These are phyloP conservation scores for Microcebus murinus DNA, from an alignment of 2,113 vertebrate species.

Conservation along the genomic window DNA sequence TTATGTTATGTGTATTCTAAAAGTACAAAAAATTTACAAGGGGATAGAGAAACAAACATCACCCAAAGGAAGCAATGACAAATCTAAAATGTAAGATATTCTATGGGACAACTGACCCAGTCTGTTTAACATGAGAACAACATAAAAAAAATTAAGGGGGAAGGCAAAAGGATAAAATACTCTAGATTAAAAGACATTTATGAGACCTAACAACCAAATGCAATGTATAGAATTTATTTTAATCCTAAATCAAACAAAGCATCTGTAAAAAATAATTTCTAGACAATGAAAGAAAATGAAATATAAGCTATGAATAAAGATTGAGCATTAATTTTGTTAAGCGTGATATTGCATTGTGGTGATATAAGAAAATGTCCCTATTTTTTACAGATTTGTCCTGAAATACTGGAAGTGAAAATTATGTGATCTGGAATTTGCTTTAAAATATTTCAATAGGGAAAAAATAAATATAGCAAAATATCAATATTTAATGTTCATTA, in stretches of 20 bases:
- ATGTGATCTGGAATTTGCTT: not conserved
- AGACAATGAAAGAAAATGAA: not conserved
- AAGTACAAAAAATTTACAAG: not conserved
- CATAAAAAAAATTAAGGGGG: not conserved
- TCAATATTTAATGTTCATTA: not conserved
- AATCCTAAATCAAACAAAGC: constrained; percentile 6
- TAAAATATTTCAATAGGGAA: not conserved
- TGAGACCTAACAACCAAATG: not conserved
- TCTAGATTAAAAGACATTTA: not conserved
- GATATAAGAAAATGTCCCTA: not conserved
- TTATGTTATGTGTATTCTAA: not conserved
- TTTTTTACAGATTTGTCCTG: constrained; percentile 8
- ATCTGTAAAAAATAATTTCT: not conserved
- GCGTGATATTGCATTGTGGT: not conserved
- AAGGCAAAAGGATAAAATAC: not conserved
- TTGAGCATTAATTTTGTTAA: constrained; percentile 2
- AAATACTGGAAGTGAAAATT: not conserved
- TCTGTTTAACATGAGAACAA: not conserved
- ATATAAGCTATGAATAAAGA: not conserved
- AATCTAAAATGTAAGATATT: not conserved
- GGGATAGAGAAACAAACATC: not conserved
- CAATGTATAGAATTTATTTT: not conserved
- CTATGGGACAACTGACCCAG: not conserved
- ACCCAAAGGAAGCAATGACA: not conserved
- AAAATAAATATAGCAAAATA: not conserved